A percentile compares a stretch with the other conserved stretches of the same genome.
Evolutionary conservation across 1,140 invertebrate species (phyloP).

Genomic region (Sycophaga agraensis): DNA sequence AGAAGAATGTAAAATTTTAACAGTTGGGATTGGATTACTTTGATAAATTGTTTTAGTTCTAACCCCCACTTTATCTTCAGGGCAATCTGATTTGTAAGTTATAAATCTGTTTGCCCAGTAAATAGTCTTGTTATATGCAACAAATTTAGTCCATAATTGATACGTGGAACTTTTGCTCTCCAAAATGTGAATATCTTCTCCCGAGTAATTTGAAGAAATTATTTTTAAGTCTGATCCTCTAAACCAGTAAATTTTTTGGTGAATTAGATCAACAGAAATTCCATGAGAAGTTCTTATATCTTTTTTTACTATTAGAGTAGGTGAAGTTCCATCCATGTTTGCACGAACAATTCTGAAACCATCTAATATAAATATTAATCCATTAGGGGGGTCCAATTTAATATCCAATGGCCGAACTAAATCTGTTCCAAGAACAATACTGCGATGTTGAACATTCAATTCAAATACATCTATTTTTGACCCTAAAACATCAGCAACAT

Average conservation of each 20-base stretch:
- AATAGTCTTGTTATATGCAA: not conserved
- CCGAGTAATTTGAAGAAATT: slow-evolving; percentile 3
- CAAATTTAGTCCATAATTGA: slow-evolving; percentile 11
- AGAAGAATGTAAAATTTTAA: not conserved
- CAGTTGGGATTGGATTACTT: not conserved
- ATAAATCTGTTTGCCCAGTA: not conserved
- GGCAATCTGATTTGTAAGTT: not conserved
- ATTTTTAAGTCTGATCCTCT: not conserved
- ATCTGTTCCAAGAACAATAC: not conserved
- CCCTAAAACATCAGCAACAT: slow-evolving; percentile 6
- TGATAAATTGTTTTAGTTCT: not conserved
- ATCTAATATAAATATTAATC: slow-evolving; percentile 14
- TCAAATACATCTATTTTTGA: slow-evolving; percentile 11
- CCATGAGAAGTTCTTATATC: not conserved
- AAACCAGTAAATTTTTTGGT: slow-evolving; percentile 15
- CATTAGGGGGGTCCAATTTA: slow-evolving; percentile 1
- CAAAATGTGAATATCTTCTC: not conserved
- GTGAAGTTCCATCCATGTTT: slow-evolving; percentile 1
- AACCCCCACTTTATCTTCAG: not conserved
- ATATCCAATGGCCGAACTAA: not conserved
- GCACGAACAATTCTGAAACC: slow-evolving; percentile 2
- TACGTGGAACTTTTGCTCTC: not conserved
- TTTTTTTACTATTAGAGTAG: not conserved
- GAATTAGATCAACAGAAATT: not conserved
- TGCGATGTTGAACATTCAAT: not conserved